A percentile compares a stretch with the other conserved stretches of the same genome.
Evolutionary conservation across 2,797 vertebrate species (phyloP).

Genomic region (Anableps anableps): DNA sequence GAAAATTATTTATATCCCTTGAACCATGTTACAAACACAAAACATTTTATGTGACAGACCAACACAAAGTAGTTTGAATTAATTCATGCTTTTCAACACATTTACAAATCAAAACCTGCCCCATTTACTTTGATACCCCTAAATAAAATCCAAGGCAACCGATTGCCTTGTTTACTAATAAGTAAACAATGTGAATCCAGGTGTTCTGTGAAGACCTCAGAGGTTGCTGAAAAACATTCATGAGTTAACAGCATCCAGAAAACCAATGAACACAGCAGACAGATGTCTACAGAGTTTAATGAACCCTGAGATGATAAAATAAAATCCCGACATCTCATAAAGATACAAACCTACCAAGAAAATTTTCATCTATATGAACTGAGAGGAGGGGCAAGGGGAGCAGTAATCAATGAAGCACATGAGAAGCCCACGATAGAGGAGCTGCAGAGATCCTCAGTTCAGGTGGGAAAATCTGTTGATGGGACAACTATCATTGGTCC

Average conservation of each 20-base stretch:
- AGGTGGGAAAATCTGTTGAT: background rate
- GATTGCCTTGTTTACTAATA: background rate
- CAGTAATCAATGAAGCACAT: background rate
- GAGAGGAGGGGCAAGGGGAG: background rate
- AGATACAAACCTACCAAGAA: background rate
- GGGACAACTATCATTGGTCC: background rate
- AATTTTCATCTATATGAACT: background rate
- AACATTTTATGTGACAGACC: background rate
- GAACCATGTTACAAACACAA: background rate
- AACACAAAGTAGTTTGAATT: background rate
- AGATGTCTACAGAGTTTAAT: background rate
- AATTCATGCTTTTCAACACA: background rate
- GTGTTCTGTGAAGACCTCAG: background rate
- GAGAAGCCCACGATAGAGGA: background rate
- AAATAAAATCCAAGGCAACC: background rate
- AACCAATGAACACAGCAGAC: background rate
- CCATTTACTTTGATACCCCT: too few species aligned
- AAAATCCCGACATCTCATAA: background rate
- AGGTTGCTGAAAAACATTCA: background rate
- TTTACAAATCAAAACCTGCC: background rate
- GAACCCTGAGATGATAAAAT: background rate
- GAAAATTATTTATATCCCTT: background rate
- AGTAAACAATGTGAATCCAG: background rate
- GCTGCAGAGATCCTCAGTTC: background rate
- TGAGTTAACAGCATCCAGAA: background rate